Percentiles rank a stretch among this genome's conserved stretches.
Conservation (phyloP, 23 tunicate genomes). For the Phallusia fumigata region DNA sequence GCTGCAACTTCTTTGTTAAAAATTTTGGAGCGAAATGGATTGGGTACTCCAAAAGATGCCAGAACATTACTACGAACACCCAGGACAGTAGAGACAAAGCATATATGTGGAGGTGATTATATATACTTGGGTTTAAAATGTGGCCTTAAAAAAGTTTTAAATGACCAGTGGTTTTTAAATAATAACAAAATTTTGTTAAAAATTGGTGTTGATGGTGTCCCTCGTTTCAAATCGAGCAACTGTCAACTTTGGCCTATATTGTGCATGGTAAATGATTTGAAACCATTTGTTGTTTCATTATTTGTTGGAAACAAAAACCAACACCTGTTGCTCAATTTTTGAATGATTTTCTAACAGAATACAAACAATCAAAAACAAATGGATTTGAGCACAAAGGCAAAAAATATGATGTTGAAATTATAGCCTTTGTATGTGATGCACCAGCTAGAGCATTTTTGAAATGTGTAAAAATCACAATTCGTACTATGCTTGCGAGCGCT, state of each 20-base stretch:
- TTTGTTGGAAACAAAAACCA: neutral
- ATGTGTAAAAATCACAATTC: constrained; percentile 1
- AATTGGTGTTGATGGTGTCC: neutral
- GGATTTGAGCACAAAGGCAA: neutral
- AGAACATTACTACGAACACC: constrained; percentile 5
- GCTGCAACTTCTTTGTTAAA: constrained; percentile 6
- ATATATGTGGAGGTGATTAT: neutral
- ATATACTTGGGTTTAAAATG: constrained; percentile 5
- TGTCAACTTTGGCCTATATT: neutral
- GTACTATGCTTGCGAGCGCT: neutral
- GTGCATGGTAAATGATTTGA: neutral
- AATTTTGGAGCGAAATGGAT: too few relatives aligned
- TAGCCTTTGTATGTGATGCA: neutral
- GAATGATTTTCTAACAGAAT: neutral
- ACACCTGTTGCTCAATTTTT: neutral
- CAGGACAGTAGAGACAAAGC: constrained; percentile 4
- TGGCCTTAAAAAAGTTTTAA: neutral
- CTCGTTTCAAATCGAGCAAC: neutral
- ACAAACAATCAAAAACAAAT: neutral
- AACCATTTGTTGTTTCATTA: neutral
- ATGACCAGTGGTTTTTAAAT: neutral
- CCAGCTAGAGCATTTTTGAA: constrained; percentile 1
- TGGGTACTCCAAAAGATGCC: neutral
- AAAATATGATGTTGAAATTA: neutral
- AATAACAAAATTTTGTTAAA: neutral